Evolutionary conservation across 2,113 vertebrate genomes (phyloP).

Genomic region (Prietella phreatophila): DNA sequence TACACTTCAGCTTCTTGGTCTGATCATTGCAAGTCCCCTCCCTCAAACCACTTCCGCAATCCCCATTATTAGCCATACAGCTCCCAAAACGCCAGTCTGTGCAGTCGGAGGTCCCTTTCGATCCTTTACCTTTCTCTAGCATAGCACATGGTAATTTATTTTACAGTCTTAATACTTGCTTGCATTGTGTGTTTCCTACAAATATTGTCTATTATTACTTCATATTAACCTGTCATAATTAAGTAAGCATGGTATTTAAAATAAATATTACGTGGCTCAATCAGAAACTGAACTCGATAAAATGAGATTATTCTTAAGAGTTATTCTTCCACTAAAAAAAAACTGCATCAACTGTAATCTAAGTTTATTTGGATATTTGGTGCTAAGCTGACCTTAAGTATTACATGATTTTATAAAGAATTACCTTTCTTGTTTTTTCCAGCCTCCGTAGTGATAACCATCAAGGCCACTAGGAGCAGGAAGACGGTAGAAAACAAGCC

Average conservation of each 20-base stretch:
- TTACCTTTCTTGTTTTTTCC: slow-evolving; percentile 85
- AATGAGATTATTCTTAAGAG: not conserved
- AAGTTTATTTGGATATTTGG: not conserved
- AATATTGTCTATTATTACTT: not conserved
- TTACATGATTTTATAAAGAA: not conserved
- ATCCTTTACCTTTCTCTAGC: slow-evolving; percentile 75
- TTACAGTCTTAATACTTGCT: not conserved
- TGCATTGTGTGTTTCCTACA: not conserved
- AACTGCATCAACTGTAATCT: not conserved
- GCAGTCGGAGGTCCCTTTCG: slow-evolving; percentile 75
- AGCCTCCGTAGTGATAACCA: slow-evolving; percentile 70
- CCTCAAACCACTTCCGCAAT: slow-evolving; percentile 79
- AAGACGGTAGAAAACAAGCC: slow-evolving; percentile 61
- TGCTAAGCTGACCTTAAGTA: not conserved
- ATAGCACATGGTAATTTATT: not conserved
- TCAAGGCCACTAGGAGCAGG: slow-evolving; percentile 72
- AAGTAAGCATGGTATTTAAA: not conserved
- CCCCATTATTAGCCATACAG: slow-evolving; percentile 82
- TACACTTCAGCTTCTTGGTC: slow-evolving; percentile 82
- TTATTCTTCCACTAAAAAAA: not conserved
- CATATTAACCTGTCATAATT: not conserved
- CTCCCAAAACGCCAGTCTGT: slow-evolving; percentile 82
- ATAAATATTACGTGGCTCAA: not conserved
- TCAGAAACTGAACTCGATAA: not conserved
- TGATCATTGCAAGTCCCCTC: slow-evolving; percentile 82